Percentiles rank a stretch among this genome's conserved stretches.
phyloP scores from a whole-genome alignment of 37 sponge, comb jelly and placozoan species.

The Diacarnus erythraeanus region DNA sequence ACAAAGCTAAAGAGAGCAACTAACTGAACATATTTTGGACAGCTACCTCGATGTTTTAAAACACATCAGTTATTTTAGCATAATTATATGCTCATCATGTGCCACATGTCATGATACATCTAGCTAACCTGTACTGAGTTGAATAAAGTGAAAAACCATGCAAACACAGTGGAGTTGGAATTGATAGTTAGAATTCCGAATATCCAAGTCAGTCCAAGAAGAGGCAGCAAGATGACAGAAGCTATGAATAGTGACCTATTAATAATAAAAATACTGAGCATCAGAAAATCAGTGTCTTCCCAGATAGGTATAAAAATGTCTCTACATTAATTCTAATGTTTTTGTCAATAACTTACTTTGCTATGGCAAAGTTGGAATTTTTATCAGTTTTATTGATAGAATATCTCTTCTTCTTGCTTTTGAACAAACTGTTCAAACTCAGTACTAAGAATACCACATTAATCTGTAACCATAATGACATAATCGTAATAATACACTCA shows the following conservation, averaged over 20 bases:
- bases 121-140: constrained; percentile 17
- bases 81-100: not conserved
- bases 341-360: not conserved
- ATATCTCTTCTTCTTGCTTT: constrained; percentile 2
- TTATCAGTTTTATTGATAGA: not conserved
- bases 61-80: no score
- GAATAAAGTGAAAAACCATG: constrained; percentile 15
- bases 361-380: not conserved
- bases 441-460: constrained; percentile 39
- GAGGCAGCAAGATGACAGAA: constrained; percentile 7
- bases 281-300: no score
- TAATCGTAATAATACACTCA: no score
- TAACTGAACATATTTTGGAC: no score
- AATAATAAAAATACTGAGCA: no score
- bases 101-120: not conserved
- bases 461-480: constrained; percentile 12
- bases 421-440: constrained; percentile 18
- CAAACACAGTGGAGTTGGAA: constrained; percentile 14
- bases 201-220: constrained; percentile 17
- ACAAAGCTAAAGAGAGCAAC: no score
- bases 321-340: not conserved
- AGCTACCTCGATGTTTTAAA: no score
- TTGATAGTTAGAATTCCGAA: constrained; percentile 10
- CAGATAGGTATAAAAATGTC: not conserved
- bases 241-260: constrained; percentile 11